Base-by-base conservation (phyloP, 1,140 invertebrate genomes). In the Lerema accius region DNA sequence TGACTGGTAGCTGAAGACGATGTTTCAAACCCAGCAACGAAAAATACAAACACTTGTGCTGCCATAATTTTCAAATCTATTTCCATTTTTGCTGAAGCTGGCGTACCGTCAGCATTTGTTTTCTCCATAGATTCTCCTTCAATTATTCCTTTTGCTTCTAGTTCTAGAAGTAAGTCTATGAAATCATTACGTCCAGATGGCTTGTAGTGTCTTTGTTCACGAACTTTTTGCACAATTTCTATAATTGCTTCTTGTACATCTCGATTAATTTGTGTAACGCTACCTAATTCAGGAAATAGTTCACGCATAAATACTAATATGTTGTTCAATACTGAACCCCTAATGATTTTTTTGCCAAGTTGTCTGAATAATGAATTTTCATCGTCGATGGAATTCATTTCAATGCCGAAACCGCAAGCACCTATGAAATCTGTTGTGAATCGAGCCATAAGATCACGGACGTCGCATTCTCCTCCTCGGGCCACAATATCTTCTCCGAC, bases 401-500 rank as follows among this genome's bases (percentile, higher is more conserved):
- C 62, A 10, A 71, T 65, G 4, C 69, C 69, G 15, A 71, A 62
- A 10, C 69, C 66, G 35, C 66, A 68, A 15, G 55, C 35, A 6
- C 61, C 61, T 13, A 68, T 68, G 35, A 68, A 68, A 15, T 70
- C 68, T 15, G 61, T 70, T 4, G 64, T 60, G 23, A 67, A 70
- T 0, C 65, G 49, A 1, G 68, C 28, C 28, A 32, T 32, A 32
- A 32, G 28, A 32, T 32, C 28, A 32, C 9, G 28, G 7, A 32
- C 68, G 10, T 84, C 81, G 23, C 60, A 71, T 4, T 66, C 63
- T 4, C 62, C 72, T 17, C 66, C 70, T 1, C 19, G 14, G 1
- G 43, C 37, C 1, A 69, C 50, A 9, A 69, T 67, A 1, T 80
- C 61, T 2, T 82, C 70, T 1, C 91, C 56, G 40, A 82, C 49